Evolutionary conservation across 2,113 vertebrate species (phyloP).

Genomic region (Gasterosteus aculeatus): DNA sequence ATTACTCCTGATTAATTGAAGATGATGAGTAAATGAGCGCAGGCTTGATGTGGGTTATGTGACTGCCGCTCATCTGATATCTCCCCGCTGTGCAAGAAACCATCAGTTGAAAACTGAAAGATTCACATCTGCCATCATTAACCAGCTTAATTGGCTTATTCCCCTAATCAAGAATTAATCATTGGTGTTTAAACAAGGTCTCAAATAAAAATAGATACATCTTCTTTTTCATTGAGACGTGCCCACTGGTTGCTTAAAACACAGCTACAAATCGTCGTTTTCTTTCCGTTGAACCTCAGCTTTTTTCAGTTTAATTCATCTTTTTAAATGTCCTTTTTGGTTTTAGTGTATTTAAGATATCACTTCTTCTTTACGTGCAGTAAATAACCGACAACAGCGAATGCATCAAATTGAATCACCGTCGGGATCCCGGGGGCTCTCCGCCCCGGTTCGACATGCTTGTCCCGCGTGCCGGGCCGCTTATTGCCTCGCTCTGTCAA

Average conservation of each 20-base stretch:
- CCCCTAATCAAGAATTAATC: constrained; percentile 30
- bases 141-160: constrained; percentile 25
- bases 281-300: not conserved
- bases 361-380: not conserved
- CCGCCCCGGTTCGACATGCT: constrained; percentile 41
- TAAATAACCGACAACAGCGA: constrained; percentile 38
- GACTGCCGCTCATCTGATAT: constrained; percentile 1
- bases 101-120: constrained; percentile 6
- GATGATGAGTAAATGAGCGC: constrained; percentile 42
- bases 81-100: not conserved
- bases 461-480: constrained; percentile 20
- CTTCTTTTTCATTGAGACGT: not conserved
- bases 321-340: not conserved
- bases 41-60: constrained; percentile 10
- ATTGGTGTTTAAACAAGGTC: not conserved
- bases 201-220: not conserved
- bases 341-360: not conserved
- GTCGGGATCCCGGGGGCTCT: constrained; percentile 18
- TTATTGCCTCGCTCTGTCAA: constrained; percentile 65
- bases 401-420: constrained; percentile 47
- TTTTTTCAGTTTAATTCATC: not conserved
- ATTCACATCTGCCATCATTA: constrained; percentile 32
- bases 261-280: not conserved
- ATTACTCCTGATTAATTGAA: constrained; percentile 29
- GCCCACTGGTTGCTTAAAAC: not conserved